Evolutionary conservation across 2,113 vertebrate genomes (phyloP).

Genomic region (Corythornis vintsioides): DNA sequence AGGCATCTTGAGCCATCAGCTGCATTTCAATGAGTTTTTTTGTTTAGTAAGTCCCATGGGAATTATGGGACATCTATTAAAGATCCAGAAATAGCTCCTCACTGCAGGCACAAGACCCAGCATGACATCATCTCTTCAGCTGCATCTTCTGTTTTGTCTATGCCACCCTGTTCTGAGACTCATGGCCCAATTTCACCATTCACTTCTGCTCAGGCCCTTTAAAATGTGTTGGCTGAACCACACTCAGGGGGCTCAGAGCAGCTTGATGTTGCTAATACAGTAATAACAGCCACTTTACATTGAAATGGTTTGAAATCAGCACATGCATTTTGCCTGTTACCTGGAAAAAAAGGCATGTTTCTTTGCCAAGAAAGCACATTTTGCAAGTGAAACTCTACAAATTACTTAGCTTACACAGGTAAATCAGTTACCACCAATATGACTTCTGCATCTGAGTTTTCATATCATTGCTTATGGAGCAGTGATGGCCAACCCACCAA

Average conservation of each 20-base stretch:
- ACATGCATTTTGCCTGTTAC: not conserved
- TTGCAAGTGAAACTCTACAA: not conserved
- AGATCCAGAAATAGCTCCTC: slow-evolving; percentile 78
- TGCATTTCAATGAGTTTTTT: slow-evolving; percentile 49
- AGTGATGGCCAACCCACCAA: not conserved
- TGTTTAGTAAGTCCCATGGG: slow-evolving; percentile 58
- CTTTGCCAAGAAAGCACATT: not conserved
- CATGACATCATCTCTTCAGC: slow-evolving; percentile 58
- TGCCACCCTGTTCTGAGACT: not conserved
- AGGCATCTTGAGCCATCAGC: slow-evolving; percentile 3
- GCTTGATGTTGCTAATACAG: not conserved
- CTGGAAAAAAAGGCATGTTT: not conserved
- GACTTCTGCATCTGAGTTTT: not conserved
- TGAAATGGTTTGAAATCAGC: not conserved
- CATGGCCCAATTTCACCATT: not conserved
- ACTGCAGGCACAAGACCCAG: slow-evolving; percentile 72
- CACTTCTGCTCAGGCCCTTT: not conserved
- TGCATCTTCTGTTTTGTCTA: slow-evolving; percentile 51
- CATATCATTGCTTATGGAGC: not conserved
- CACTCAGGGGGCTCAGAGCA: not conserved
- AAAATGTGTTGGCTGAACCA: not conserved
- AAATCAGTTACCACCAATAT: accelerated
- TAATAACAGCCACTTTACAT: not conserved
- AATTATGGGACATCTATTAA: slow-evolving; percentile 76
- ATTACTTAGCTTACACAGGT: not conserved